Base-by-base conservation (phyloP, 2,888 invertebrate species). In the Pyrgus malvae region DNA sequence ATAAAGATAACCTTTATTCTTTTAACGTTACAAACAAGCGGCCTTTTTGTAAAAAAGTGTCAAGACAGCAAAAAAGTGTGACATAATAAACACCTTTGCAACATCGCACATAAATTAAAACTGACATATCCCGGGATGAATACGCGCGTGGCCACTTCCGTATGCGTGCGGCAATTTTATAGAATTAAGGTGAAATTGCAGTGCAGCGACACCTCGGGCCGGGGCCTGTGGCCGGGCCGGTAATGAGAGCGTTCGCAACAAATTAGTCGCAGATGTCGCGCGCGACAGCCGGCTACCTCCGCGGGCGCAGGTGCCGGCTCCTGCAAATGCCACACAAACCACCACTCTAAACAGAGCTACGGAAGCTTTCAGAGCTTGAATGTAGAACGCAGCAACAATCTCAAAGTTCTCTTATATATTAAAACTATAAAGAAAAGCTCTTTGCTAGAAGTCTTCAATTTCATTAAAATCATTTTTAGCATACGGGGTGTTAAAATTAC, bases 241-340 rank as follows among this genome's bases (percentile, higher is more conserved):
- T 88, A 87, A 88, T 87, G 80, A 85, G 80, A 71, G 78, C 72
- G 74, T 80, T 76, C 83, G 69, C 74, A 76, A 81, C 88, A 85
- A 88, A 89, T 89, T 87, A 86, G 85, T 75, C 76, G 83, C 89
- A 90, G 80, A 90, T 90, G 89, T 84, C 83, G 87, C 65, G 42
- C 62, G 69, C 78, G 83, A 74, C 88, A 88, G 87, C 86, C 86
- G 88, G 87, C 72, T 68, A 69, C 74, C 73, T 70, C 67, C 68
- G 61, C 73, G 63, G 55, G 55, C 70, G 83, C 86, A 83, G 84
- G 83, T 85, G 85, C 75, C 60, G 48, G 37, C 59, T 11, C 62
- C 55, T 69, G 76, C 80, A 81, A 83, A 86, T 84, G 85, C 80
- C 84, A 83, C 64, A 53, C 57, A 38, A 8, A 49, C 56, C 65